Evolutionary conservation across 2,797 vertebrate genomes (phyloP), one percentile per base, ranked within the genome.

Genomic region (Tympanoctomys barrerae): DNA sequence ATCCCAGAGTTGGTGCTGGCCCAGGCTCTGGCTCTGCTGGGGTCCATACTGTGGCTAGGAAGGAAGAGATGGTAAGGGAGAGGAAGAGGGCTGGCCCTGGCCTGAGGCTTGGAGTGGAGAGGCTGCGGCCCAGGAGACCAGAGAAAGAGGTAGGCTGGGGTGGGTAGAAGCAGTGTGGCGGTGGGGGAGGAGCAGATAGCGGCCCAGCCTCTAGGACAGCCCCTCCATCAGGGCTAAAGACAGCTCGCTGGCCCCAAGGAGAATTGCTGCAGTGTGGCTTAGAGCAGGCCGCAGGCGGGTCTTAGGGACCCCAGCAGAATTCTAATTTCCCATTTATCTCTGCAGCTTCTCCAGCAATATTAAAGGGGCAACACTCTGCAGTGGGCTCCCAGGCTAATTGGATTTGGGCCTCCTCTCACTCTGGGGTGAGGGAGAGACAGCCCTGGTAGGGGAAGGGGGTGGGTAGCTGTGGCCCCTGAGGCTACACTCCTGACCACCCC

Each of bases 301-400:
- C 96, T 92, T 73, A 0, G 82, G 89, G 97, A 98, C 97, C 98
- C 97, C 89, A 11, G 96, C 96, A 95, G 98, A 98, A 98, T 98
- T 97, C 97, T 98, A 98, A 98, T 98, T 98, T 97, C 96, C 94
- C 94, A 14, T 97, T 98, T 98, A 97, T 98, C 98, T 98, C 98
- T 97, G 98, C 97, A 97, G 98, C 96, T 97, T 89, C 97, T 94
- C 93, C 66, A 9, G 93, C 81, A 97, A 83, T 97, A 88, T 97
- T 97, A 94, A 98, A 97, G 97, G 97, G 97, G 96, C 90, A 61
- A 93, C 46, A 92, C 96, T 98, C 94, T 36, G 78, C 73, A 96
- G 98, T 90, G 68, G 68, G 97, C 97, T 98, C 97, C 97, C 93
- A 89, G 49, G 96, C 98, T 98, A 98, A 98, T 97, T 98, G 98